Conservation (phyloP, 2,113 vertebrate species). For the Nematolebias whitei region DNA sequence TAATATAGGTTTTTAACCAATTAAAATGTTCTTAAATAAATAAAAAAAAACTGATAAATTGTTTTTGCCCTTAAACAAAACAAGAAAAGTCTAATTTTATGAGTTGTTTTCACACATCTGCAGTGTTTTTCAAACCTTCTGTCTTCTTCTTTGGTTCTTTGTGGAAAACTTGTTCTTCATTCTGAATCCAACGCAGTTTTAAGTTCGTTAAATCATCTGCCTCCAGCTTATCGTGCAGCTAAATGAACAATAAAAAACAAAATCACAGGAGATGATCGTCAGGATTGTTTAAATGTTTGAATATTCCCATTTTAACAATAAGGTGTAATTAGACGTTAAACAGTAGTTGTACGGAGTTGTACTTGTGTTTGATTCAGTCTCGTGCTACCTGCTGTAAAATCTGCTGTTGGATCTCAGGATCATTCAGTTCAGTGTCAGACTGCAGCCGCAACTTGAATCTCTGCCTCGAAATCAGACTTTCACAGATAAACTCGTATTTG, state of each 20-base stretch:
- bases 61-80: no score
- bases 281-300: no score
- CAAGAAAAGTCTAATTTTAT: no score
- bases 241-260: not conserved
- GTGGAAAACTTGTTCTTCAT: slow-evolving; percentile 1
- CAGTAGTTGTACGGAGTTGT: not conserved
- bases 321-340: not conserved
- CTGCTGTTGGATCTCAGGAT: slow-evolving; percentile 25
- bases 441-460: slow-evolving; percentile 28
- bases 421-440: slow-evolving; percentile 38
- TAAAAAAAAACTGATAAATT: no score
- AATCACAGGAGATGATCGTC: not conserved
- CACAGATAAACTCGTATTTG: slow-evolving; percentile 20
- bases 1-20: no score
- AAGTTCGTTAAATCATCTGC: not conserved
- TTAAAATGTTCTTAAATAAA: no score
- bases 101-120: no score
- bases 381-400: slow-evolving; percentile 44
- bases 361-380: no score
- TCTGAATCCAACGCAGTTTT: slow-evolving; percentile 26
- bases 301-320: no score
- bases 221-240: slow-evolving; percentile 38
- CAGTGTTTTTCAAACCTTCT: not conserved
- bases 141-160: slow-evolving; percentile 9
- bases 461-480: not conserved